A percentile compares a stretch with the other conserved stretches of the same genome.
Conservation (phyloP, 2,113 vertebrate species). For the Erythrolamprus reginae region DNA sequence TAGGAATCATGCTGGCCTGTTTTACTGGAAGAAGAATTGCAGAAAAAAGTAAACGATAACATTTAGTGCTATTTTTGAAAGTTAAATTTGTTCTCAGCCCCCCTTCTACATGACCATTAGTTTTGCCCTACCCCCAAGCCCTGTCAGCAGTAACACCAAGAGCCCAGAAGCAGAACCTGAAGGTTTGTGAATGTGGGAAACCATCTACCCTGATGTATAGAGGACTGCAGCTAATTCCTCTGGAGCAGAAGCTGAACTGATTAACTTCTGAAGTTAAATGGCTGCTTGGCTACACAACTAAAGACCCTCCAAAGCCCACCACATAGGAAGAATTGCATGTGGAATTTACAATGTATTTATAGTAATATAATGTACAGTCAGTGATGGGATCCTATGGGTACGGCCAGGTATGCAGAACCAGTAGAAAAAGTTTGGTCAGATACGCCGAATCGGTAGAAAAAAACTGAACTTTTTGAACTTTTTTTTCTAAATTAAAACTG, state of each 20-base stretch:
- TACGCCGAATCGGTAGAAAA: too few species aligned
- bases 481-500: background rate
- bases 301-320: background rate
- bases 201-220: background rate
- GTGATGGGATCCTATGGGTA: too few species aligned
- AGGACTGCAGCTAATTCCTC: background rate
- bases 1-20: slow-evolving; percentile 39
- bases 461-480: too few species aligned
- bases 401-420: too few species aligned
- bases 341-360: background rate
- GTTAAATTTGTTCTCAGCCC: background rate
- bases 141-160: background rate
- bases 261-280: background rate
- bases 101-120: background rate
- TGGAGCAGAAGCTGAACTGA: background rate
- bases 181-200: background rate
- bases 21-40: slow-evolving; percentile 9
- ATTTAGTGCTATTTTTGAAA: background rate
- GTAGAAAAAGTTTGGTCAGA: too few species aligned
- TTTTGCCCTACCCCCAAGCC: background rate
- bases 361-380: background rate
- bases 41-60: slow-evolving; percentile 41
- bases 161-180: background rate
- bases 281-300: background rate
- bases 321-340: background rate